Percentiles rank a stretch among this genome's conserved stretches.
phyloP scores from a whole-genome alignment of 2,113 vertebrate genomes.

The Cygnus buccinator region DNA sequence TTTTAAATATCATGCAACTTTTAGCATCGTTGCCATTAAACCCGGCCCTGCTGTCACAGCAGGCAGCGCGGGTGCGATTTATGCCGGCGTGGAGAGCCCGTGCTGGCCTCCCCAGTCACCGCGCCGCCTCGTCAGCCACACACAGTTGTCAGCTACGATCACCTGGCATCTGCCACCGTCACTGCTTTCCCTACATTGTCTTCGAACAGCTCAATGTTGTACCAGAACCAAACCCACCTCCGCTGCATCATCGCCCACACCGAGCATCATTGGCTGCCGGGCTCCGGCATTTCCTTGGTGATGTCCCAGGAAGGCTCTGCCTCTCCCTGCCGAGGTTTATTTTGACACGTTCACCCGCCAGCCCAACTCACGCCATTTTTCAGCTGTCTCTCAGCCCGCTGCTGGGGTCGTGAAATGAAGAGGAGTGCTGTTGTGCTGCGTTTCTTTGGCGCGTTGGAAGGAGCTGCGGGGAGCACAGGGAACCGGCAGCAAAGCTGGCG shows the following conservation, averaged over 20 bases:
- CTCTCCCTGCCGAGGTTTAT: background rate
- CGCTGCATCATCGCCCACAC: background rate
- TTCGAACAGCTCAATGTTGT: background rate
- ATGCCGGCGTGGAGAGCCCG: background rate
- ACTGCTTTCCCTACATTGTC: fast-evolving
- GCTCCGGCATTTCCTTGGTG: background rate
- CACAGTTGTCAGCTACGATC: background rate
- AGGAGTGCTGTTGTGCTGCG: background rate
- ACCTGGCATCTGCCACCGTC: background rate
- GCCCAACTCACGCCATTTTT: background rate
- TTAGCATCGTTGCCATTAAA: background rate
- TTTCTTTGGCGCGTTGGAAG: fast-evolving
- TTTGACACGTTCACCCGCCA: fast-evolving
- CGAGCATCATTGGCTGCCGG: fast-evolving
- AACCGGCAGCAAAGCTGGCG: fast-evolving
- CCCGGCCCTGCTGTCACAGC: background rate
- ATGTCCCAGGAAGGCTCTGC: background rate
- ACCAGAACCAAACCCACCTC: background rate
- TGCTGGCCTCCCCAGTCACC: background rate
- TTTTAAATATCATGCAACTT: slow-evolving; percentile 63
- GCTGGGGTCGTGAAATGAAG: background rate
- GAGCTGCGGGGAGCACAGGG: fast-evolving
- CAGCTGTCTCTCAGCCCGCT: background rate
- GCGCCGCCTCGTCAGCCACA: background rate
- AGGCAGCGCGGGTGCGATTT: background rate